Conservation (phyloP, 37 sponge, comb jelly and placozoan genomes). For the Ephydatia muelleri region DNA sequence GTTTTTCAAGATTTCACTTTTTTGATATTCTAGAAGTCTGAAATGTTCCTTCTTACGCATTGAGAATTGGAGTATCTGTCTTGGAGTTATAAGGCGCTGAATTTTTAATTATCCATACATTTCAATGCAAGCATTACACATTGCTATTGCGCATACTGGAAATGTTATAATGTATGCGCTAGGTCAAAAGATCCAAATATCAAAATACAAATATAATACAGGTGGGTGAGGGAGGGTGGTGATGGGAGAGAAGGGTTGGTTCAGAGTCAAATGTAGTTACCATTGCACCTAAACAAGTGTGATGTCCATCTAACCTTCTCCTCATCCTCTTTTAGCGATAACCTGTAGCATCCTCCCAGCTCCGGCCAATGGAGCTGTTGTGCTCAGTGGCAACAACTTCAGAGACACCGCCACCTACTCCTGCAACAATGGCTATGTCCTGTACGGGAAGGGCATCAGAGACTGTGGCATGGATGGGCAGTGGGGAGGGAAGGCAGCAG, state of each 20-base stretch:
- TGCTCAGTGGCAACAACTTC: slow-evolving; percentile 14
- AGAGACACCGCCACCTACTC: slow-evolving; percentile 20
- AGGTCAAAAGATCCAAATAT: too few species aligned
- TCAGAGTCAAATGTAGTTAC: too few species aligned
- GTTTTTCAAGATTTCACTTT: too few species aligned
- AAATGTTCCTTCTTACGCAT: too few species aligned
- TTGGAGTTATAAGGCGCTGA: too few species aligned
- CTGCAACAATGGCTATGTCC: slow-evolving; percentile 45
- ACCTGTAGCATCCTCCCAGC: slow-evolving; percentile 29
- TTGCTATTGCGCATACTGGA: too few species aligned
- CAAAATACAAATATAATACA: too few species aligned
- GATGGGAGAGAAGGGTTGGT: not conserved
- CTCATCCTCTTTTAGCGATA: slow-evolving; percentile 42
- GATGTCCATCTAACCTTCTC: not conserved
- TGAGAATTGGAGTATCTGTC: too few species aligned
- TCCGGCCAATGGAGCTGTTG: slow-evolving; percentile 29
- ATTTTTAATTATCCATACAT: too few species aligned
- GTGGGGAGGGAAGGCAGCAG: slow-evolving; percentile 37
- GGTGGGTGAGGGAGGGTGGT: slow-evolving; percentile 3
- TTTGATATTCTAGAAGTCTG: too few species aligned
- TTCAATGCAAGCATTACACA: too few species aligned
- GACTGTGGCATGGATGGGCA: slow-evolving; percentile 15
- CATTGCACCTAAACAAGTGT: not conserved
- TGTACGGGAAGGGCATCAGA: slow-evolving; percentile 17
- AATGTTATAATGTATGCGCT: too few species aligned